Percentiles rank a stretch among this genome's conserved stretches.
These are phyloP conservation scores for Stictonetta naevosa DNA, from an alignment of 2,113 vertebrate genomes.

Conservation along the genomic window DNA sequence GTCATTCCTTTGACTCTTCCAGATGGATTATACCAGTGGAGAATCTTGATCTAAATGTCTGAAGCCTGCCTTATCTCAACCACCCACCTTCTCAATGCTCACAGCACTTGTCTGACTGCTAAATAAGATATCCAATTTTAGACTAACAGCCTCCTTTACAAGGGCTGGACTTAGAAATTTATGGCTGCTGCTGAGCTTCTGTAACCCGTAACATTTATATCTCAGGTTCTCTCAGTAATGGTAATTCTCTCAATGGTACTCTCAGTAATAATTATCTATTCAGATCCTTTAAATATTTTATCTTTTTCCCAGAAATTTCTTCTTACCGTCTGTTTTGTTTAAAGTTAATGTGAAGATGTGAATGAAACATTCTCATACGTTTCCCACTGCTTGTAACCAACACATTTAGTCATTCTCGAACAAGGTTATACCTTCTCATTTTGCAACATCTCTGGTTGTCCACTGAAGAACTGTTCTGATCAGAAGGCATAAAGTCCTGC, in stretches of 20 bases:
- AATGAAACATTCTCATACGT: neutral
- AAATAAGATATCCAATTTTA: neutral
- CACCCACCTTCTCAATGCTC: rapidly evolving
- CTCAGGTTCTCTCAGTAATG: neutral
- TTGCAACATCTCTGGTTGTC: neutral
- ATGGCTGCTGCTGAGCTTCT: neutral
- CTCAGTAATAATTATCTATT: neutral
- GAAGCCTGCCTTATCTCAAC: neutral
- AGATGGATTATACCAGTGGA: neutral
- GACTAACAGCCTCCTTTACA: neutral
- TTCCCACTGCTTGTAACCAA: neutral
- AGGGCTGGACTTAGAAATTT: neutral
- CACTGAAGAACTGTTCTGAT: neutral
- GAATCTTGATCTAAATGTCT: neutral
- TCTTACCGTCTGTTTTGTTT: neutral
- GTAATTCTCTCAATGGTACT: neutral
- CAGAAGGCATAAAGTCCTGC: neutral
- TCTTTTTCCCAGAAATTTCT: neutral
- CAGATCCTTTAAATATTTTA: neutral
- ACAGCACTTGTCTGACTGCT: neutral
- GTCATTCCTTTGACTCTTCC: neutral
- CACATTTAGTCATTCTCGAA: neutral
- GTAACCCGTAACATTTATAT: neutral
- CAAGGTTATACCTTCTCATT: neutral
- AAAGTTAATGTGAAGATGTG: neutral